phyloP scores from a whole-genome alignment of 2,113 vertebrate genomes.

The Porphyrio hochstetteri region DNA sequence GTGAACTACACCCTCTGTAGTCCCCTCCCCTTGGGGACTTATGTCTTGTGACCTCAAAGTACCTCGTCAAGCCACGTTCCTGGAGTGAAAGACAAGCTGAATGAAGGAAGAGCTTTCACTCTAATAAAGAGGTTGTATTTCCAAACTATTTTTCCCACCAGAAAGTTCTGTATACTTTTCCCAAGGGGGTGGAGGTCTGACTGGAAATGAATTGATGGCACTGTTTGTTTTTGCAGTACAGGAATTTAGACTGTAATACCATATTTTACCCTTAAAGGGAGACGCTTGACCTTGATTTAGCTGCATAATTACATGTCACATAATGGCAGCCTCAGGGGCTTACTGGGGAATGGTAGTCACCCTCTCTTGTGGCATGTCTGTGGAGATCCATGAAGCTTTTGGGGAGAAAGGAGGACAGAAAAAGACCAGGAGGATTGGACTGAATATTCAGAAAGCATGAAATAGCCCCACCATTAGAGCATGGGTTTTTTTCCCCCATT shows the following conservation, averaged over 20 bases:
- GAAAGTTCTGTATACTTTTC: slow-evolving; percentile 59
- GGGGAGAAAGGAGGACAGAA: slow-evolving; percentile 60
- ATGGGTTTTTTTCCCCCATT: neutral
- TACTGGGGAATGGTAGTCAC: neutral
- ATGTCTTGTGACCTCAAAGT: neutral
- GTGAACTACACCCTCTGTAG: neutral
- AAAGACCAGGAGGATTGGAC: slow-evolving; percentile 68
- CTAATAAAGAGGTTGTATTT: slow-evolving; percentile 31
- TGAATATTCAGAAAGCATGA: slow-evolving; percentile 40
- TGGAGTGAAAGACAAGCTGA: slow-evolving; percentile 15
- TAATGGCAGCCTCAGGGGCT: neutral
- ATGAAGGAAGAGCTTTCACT: slow-evolving; percentile 33
- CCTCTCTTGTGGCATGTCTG: slow-evolving; percentile 16
- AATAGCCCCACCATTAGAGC: slow-evolving; percentile 31
- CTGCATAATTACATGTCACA: neutral
- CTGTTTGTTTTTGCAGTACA: slow-evolving; percentile 65
- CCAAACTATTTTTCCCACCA: slow-evolving; percentile 65
- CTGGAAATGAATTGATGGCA: slow-evolving; percentile 58
- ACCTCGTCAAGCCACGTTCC: slow-evolving; percentile 26
- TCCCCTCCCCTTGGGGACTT: neutral
- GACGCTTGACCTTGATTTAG: neutral
- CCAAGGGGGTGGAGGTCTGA: slow-evolving; percentile 54
- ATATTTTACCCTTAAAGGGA: slow-evolving; percentile 54
- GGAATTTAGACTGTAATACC: slow-evolving; percentile 55
- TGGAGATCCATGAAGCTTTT: slow-evolving; percentile 41